These are phyloP conservation scores for Ctenodactylus gundi DNA, from an alignment of 2,113 vertebrate species.

Conservation along the genomic window DNA sequence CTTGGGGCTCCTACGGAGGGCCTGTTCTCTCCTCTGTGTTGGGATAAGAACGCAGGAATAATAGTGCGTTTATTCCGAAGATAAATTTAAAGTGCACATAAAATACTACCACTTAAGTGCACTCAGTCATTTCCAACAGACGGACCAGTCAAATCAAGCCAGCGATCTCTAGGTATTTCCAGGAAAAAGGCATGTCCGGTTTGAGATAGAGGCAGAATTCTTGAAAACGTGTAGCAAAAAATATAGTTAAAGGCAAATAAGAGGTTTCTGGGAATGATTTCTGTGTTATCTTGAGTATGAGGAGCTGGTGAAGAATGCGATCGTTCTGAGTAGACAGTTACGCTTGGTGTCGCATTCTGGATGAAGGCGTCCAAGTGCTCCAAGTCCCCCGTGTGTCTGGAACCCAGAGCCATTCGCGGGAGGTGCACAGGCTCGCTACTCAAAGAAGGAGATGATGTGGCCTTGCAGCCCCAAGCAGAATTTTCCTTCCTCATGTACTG, in stretches of 20 bases:
- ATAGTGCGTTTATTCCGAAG: background rate
- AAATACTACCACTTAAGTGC: background rate
- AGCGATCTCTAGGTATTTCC: background rate
- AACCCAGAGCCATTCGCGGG: too few relatives aligned
- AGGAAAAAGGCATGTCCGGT: background rate
- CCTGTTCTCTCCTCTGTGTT: background rate
- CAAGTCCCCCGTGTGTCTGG: too few relatives aligned
- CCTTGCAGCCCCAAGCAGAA: too few relatives aligned
- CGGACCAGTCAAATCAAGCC: background rate
- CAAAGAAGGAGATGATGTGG: too few relatives aligned
- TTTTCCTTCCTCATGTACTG: too few relatives aligned
- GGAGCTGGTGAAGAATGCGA: background rate
- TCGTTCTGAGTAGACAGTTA: background rate
- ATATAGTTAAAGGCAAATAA: background rate
- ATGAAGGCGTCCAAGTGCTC: too few relatives aligned
- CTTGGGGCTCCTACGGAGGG: background rate
- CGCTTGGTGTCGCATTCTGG: too few relatives aligned
- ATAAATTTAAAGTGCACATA: background rate
- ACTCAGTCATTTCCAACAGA: background rate
- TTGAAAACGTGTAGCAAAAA: background rate
- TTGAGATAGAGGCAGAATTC: background rate
- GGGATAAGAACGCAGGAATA: background rate
- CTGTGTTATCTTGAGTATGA: background rate
- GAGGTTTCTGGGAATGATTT: background rate
- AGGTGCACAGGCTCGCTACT: too few relatives aligned